Base-by-base conservation (phyloP, 2,797 vertebrate species). In the Molossus molossus region DNA sequence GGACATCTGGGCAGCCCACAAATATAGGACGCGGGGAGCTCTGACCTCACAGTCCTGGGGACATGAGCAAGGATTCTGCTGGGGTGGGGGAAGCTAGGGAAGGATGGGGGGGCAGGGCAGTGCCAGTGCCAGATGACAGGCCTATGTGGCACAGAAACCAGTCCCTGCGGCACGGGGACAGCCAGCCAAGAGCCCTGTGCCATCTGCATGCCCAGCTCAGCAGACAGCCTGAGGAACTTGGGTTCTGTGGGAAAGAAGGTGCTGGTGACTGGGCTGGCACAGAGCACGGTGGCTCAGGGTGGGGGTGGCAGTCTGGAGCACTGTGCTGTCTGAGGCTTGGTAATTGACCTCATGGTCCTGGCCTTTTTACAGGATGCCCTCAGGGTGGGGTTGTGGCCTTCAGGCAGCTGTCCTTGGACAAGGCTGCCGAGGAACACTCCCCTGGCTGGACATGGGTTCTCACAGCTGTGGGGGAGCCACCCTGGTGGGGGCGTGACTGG, bases 401-500 rank as follows among this genome's bases (percentile, higher is more conserved):
- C 21, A 21, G 79, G 76, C 67, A n/a, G 53, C 95, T 85, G 82
- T 85, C 95, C 94, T 96, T 96, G 93, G 64, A 23, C 53, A 72
- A 79, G 62, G 86, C 60, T 69, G 64, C 83, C 48, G 37, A 62
- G 87, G 50, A 86, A 25, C 64, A 25, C 53, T 84, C 37, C 73
- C 64, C 69, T 13, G n/a, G 80, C 14, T 65, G 70, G 89, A 75
- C 64, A 1, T 1, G 2, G 50, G 80, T 40, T 70, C 81, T 27
- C 1, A 1, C 3, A 1, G 65, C 67, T n/a, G 11, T 48, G 12
- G 40, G 53, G 0, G n/a, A 57, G 84, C 62, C 67, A 92, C 55
- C 12, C 20, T n/a, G 88, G 55, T 83, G 92, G 82, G 91, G 90
- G 96, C 1, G 95, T 97, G 96, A 79, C 96, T 75, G 62, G 86